Evolutionary conservation across 2,888 invertebrate species (phyloP).

Genomic region (Drosophila fulvimacula): DNA sequence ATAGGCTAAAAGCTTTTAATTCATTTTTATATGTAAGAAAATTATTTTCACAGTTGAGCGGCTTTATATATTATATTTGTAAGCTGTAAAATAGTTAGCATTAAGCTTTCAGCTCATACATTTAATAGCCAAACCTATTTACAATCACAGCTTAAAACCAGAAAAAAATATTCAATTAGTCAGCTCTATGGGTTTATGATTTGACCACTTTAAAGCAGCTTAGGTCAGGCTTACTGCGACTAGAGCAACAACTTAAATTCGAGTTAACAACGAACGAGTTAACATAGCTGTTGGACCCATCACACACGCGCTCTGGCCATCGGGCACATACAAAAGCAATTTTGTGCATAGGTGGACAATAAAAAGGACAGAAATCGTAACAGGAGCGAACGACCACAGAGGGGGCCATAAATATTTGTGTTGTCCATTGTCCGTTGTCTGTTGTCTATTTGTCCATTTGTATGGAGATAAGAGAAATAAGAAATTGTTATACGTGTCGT

Average conservation of each 20-base stretch:
- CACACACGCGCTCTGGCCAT: neutral
- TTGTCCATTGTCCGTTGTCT: slow-evolving; percentile 5
- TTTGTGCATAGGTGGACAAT: slow-evolving; percentile 39
- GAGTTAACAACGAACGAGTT: slow-evolving; percentile 6
- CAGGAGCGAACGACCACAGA: slow-evolving; percentile 12
- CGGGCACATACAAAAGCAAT: neutral
- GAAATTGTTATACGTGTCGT: slow-evolving; percentile 9
- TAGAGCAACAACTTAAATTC: slow-evolving; percentile 7
- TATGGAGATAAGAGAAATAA: slow-evolving; percentile 1
- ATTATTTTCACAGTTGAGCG: too few relatives aligned
- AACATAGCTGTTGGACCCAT: slow-evolving; percentile 11
- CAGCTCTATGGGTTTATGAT: neutral
- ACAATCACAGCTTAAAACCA: neutral
- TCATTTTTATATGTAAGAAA: too few relatives aligned
- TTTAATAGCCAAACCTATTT: neutral
- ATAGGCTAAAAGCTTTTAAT: too few relatives aligned
- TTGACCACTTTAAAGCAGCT: neutral
- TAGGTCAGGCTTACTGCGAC: neutral
- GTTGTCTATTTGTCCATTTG: neutral
- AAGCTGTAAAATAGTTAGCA: neutral
- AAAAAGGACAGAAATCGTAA: slow-evolving; percentile 40
- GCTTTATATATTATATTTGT: too few relatives aligned
- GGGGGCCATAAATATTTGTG: slow-evolving; percentile 33
- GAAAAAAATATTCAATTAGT: neutral
- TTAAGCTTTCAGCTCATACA: neutral